Base-by-base conservation (phyloP, 2,888 invertebrate species). In the Griposia aprilina region DNA sequence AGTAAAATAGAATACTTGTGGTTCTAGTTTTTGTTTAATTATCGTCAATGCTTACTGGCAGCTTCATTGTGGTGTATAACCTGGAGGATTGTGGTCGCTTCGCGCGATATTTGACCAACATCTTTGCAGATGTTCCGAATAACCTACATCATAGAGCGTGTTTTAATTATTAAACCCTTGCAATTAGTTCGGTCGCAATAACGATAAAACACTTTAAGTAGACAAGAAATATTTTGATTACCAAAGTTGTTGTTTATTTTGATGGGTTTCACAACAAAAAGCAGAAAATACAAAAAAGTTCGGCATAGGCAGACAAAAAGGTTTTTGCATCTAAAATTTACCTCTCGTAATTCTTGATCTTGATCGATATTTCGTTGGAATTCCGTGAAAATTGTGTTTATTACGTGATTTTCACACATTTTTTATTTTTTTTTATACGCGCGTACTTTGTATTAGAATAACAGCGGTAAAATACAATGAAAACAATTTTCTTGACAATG, bases 321-420 rank as follows among this genome's bases (percentile, higher is more conserved):
- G 15, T 45, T 45, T 20, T 26, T 68, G 10, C 7, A 67, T 50
- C 13, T 41, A 36, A 4, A 72, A 41, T 57, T 23, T 50, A 85
- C 99, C 97, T 99, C 99, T 83, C 98, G 97, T 62, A 98, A 92
- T 91, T 98, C 98, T 93, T 99, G 98, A 90, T 99, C 99, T 23
- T 97, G 96, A 89, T 98, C 98, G 55, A 99, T 96, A 92, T 97
- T 97, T 81, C 98, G 97, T 92, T 99, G 98, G 93, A 98, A 99
- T 45, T 98, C 97, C 73, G 97, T 97, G 92, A 99, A 89, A 68
- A 99, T 89, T 98, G 97, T 80, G 97, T 95, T 97, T 95, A 89
- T 83, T 17, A 78, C 45, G 52, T 84, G 79, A 75, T 88, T 89
- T 45, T 88, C 90, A 82, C 83, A 75, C 89, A 89, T 89, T 86